These are phyloP conservation scores for Clarias macrocephalus DNA, from an alignment of 2,113 vertebrate species.

Conservation along the genomic window DNA sequence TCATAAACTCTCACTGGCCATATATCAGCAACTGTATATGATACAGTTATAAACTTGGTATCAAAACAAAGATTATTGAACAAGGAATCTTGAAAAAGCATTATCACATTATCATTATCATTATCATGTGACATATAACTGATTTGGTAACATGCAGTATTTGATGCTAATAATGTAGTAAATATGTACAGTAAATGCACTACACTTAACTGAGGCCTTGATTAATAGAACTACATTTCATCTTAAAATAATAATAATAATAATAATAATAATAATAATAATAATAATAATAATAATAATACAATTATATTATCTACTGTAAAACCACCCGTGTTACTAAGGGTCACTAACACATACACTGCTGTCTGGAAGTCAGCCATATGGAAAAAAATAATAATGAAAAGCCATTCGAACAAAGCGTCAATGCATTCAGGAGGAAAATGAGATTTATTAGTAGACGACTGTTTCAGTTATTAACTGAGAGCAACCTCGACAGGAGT, in stretches of 20 bases:
- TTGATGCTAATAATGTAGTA: not conserved
- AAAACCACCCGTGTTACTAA: not conserved
- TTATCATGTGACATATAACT: too few species aligned
- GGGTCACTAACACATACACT: slow-evolving; percentile 8
- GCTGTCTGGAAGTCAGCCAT: slow-evolving; percentile 5
- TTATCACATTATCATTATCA: too few species aligned
- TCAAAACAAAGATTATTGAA: too few species aligned
- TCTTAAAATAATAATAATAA: not conserved
- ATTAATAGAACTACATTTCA: not conserved
- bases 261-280: not conserved
- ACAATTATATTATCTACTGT: slow-evolving; percentile 6
- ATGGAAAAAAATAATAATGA: slow-evolving; percentile 19
- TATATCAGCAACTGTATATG: too few species aligned
- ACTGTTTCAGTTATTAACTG: slow-evolving; percentile 50
- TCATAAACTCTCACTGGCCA: too few species aligned
- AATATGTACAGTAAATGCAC: not conserved
- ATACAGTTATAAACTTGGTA: too few species aligned
- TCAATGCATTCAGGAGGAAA: slow-evolving; percentile 46
- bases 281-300: not conserved
- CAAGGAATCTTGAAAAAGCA: too few species aligned
- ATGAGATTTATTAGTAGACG: slow-evolving; percentile 51
- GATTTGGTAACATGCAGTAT: not conserved
- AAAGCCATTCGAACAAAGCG: slow-evolving; percentile 36
- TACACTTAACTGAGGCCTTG: not conserved
- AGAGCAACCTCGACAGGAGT: slow-evolving; percentile 43